Conservation (phyloP, 1,140 invertebrate genomes). For the Hycleus cichorii region DNA sequence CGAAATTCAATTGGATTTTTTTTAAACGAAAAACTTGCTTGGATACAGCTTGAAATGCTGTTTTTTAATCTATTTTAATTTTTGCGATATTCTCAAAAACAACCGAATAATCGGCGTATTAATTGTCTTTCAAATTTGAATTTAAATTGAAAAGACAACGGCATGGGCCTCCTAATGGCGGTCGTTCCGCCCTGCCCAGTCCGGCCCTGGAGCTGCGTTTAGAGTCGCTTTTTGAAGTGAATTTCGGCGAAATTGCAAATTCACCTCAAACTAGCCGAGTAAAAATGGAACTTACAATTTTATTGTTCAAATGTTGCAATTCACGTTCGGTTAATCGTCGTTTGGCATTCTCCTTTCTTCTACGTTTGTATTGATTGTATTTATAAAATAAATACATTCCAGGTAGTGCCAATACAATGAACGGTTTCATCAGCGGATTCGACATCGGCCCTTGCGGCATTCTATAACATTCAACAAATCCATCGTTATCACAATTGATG, state of each 20-base stretch:
- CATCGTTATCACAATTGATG: too few relatives aligned
- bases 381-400: slow-evolving; percentile 88
- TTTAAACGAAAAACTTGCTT: too few relatives aligned
- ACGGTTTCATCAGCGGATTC: slow-evolving; percentile 66
- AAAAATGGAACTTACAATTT: slow-evolving; percentile 71
- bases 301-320: slow-evolving; percentile 77
- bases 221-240: background rate
- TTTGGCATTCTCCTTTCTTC: slow-evolving; percentile 71
- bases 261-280: background rate
- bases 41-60: too few relatives aligned
- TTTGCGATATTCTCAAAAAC: too few relatives aligned
- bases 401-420: slow-evolving; percentile 71
- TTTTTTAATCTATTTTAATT: too few relatives aligned
- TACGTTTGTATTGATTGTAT: slow-evolving; percentile 77
- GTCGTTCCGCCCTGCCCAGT: too few relatives aligned
- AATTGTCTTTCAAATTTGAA: too few relatives aligned
- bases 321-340: slow-evolving; percentile 76
- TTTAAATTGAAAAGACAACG: too few relatives aligned
- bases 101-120: too few relatives aligned
- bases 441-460: slow-evolving; percentile 54
- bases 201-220: background rate
- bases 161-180: too few relatives aligned
- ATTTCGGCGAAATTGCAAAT: background rate
- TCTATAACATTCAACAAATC: slow-evolving; percentile 1
- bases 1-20: too few relatives aligned